These are phyloP conservation scores for Malacoctenus gilli DNA, from an alignment of 2,797 vertebrate genomes.

Conservation along the genomic window DNA sequence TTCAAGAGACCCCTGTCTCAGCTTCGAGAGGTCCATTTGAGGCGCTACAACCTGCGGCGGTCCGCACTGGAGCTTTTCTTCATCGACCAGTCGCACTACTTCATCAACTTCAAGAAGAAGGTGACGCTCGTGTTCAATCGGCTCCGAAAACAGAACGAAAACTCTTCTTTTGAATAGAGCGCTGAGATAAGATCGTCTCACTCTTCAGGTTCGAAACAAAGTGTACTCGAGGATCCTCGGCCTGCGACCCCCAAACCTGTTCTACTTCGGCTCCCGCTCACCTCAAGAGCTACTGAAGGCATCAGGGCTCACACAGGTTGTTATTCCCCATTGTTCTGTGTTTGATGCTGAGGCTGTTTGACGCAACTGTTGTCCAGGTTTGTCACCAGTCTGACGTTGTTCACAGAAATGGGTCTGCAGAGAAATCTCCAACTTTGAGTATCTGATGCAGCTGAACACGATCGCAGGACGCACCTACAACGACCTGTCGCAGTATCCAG, in stretches of 20 bases:
- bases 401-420: slow-evolving; percentile 94
- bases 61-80: slow-evolving; percentile 97
- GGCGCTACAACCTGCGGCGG: slow-evolving; percentile 95
- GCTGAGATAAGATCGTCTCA: not conserved
- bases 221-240: slow-evolving; percentile 93
- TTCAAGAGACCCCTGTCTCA: slow-evolving; percentile 94
- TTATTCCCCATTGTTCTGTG: not conserved
- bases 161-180: not conserved
- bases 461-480: slow-evolving; percentile 96
- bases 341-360: not conserved
- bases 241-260: slow-evolving; percentile 87
- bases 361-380: not conserved
- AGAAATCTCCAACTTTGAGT: slow-evolving; percentile 98
- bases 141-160: no score
- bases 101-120: slow-evolving; percentile 96
- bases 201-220: slow-evolving; percentile 89
- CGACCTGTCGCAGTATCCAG: slow-evolving; percentile 96
- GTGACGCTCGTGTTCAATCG: slow-evolving; percentile 29
- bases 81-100: slow-evolving; percentile 96
- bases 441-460: slow-evolving; percentile 98
- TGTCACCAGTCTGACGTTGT: slow-evolving; percentile 1
- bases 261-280: slow-evolving; percentile 91
- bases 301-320: slow-evolving; percentile 94
- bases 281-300: slow-evolving; percentile 95
- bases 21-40: slow-evolving; percentile 93